phyloP scores from a whole-genome alignment of 2,888 invertebrate genomes.

The Carabus problematicus region DNA sequence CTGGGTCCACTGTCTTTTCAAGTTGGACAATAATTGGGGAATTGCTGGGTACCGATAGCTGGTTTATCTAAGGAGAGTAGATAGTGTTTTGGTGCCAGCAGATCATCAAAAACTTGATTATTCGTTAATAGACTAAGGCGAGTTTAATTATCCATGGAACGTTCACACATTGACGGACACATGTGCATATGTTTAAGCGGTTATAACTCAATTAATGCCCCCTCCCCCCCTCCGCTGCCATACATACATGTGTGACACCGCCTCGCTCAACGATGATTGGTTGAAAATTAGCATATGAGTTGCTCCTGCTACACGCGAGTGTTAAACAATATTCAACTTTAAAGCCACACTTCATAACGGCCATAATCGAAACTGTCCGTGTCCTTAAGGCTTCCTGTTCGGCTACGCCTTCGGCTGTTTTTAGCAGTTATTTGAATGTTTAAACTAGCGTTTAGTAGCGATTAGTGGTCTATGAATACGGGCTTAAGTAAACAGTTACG shows the following conservation, averaged over 20 bases:
- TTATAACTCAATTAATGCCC: conserved; percentile 29
- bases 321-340: too few species aligned
- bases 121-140: too few species aligned
- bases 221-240: background rate
- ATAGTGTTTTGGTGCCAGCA: too few species aligned
- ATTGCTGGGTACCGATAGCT: too few species aligned
- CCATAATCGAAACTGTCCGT: background rate
- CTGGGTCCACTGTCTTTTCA: too few species aligned
- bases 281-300: conserved; percentile 37
- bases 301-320: background rate
- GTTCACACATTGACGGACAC: too few species aligned
- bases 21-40: too few species aligned
- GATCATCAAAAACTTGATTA: too few species aligned
- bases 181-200: background rate
- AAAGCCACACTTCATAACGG: too few species aligned
- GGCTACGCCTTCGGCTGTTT: conserved; percentile 35
- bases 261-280: conserved; percentile 24
- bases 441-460: conserved; percentile 33
- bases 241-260: conserved; percentile 5
- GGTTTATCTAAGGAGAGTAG: too few species aligned
- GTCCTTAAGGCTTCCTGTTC: conserved; percentile 24
- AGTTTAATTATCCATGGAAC: too few species aligned
- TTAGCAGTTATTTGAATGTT: conserved; percentile 33
- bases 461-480: conserved; percentile 23
- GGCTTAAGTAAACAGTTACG: conserved; percentile 19